phyloP scores from a whole-genome alignment of 2,888 invertebrate genomes.

The Eumacrocentrus americanus region DNA sequence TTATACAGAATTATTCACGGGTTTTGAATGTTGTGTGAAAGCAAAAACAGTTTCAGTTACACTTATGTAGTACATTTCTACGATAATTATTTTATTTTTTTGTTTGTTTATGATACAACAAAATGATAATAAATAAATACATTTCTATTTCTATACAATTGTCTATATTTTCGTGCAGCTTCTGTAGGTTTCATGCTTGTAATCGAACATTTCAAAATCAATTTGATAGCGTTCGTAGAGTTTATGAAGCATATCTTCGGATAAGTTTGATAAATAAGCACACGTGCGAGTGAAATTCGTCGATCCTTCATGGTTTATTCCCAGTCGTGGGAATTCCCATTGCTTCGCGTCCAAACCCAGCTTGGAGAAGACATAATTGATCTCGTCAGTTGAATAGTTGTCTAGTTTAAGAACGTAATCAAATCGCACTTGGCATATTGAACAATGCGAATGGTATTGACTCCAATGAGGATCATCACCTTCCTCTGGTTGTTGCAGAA shows the following conservation, averaged over 20 bases:
- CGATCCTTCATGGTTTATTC: constrained; percentile 43
- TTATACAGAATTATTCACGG: too few relatives aligned
- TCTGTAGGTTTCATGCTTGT: constrained; percentile 34
- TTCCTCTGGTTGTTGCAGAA: constrained; percentile 43
- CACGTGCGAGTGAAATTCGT: constrained; percentile 51
- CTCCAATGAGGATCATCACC: constrained; percentile 58
- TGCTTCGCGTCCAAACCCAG: constrained; percentile 37
- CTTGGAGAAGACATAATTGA: constrained; percentile 47
- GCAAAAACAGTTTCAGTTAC: not conserved
- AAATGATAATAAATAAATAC: constrained; percentile 17
- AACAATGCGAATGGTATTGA: constrained; percentile 54
- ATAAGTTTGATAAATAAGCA: constrained; percentile 52
- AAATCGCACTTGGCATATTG: constrained; percentile 50
- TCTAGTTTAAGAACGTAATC: constrained; percentile 54
- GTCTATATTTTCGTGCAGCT: constrained; percentile 13
- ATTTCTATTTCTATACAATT: constrained; percentile 22
- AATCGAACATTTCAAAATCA: constrained; percentile 59
- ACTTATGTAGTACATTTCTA: not conserved
- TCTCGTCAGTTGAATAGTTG: constrained; percentile 44
- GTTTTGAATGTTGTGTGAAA: too few relatives aligned
- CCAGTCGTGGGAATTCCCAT: constrained; percentile 43
- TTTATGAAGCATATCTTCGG: constrained; percentile 42
- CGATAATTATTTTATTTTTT: constrained; percentile 3
- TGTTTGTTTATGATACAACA: constrained; percentile 12
- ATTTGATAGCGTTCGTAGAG: constrained; percentile 53